Conservation (phyloP, 2,113 vertebrate genomes). For the Casuarius casuarius region DNA sequence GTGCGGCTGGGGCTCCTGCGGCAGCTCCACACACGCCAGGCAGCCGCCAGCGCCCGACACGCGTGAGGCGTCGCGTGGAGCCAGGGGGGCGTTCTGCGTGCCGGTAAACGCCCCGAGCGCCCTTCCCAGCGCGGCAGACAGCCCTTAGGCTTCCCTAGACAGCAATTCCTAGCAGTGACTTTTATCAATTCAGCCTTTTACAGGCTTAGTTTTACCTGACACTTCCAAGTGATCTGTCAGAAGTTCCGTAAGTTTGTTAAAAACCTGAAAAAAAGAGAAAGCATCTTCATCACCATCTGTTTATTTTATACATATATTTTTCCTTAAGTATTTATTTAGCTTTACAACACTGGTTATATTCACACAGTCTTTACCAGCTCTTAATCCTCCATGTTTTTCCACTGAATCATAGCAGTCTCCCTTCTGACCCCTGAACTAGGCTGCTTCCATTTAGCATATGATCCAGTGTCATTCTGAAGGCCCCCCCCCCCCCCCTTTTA, state of each 20-base stretch:
- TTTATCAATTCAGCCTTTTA: too few species aligned
- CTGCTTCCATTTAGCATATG: accelerated
- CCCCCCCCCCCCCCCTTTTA: not conserved
- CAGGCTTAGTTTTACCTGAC: not conserved
- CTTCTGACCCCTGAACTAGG: accelerated
- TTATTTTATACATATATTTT: not conserved
- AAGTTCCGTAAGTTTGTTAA: not conserved
- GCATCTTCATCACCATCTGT: not conserved
- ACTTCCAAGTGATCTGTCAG: not conserved
- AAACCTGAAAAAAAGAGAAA: not conserved
- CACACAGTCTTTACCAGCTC: not conserved
- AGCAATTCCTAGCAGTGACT: too few species aligned
- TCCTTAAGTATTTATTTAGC: not conserved
- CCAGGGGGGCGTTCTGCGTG: too few species aligned
- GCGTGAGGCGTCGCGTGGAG: too few species aligned
- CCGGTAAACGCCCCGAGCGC: too few species aligned
- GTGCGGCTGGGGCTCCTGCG: too few species aligned
- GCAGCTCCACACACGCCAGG: too few species aligned
- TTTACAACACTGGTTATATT: accelerated
- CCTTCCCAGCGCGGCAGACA: too few species aligned
- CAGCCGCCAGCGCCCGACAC: too few species aligned
- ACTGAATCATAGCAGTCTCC: not conserved
- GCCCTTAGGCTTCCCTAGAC: too few species aligned
- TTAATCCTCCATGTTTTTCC: accelerated
- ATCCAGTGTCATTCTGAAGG: accelerated